phyloP scores from a whole-genome alignment of 1,140 invertebrate genomes.

The Conus betulinus region DNA sequence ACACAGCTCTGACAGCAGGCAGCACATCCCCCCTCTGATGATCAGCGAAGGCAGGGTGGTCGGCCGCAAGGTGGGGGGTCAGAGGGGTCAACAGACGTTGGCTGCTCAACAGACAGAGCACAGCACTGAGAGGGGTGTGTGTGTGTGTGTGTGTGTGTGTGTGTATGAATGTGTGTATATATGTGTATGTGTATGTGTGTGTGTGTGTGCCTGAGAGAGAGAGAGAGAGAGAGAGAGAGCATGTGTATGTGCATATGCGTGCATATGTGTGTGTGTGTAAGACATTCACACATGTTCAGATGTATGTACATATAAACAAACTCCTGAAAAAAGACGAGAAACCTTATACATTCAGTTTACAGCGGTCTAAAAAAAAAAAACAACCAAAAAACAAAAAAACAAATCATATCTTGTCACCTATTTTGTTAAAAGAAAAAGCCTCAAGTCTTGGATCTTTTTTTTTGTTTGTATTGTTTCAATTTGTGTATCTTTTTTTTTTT shows the following conservation, averaged over 20 bases:
- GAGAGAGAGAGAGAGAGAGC: too few species aligned
- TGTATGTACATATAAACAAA: too few species aligned
- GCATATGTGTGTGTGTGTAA: neutral
- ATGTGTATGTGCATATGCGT: neutral
- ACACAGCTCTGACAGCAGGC: neutral
- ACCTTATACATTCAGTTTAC: too few species aligned
- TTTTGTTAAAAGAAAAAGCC: too few species aligned
- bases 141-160: constrained; percentile 1
- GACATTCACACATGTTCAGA: too few species aligned
- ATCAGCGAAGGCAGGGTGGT: neutral
- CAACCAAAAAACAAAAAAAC: too few species aligned
- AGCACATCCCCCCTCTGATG: neutral
- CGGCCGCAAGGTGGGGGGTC: neutral
- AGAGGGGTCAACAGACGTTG: neutral
- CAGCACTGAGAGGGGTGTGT: neutral
- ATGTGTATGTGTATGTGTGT: neutral
- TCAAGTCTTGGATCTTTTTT: too few species aligned
- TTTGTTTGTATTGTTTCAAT: too few species aligned
- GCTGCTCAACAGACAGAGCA: neutral
- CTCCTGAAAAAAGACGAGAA: too few species aligned
- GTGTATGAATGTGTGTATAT: neutral
- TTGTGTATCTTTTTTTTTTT: too few species aligned
- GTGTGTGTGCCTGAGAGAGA: neutral
- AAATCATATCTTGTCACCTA: too few species aligned
- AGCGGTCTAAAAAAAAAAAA: too few species aligned